These are phyloP conservation scores for Malaclemys terrapin DNA, from an alignment of 2,113 vertebrate species.

Conservation along the genomic window DNA sequence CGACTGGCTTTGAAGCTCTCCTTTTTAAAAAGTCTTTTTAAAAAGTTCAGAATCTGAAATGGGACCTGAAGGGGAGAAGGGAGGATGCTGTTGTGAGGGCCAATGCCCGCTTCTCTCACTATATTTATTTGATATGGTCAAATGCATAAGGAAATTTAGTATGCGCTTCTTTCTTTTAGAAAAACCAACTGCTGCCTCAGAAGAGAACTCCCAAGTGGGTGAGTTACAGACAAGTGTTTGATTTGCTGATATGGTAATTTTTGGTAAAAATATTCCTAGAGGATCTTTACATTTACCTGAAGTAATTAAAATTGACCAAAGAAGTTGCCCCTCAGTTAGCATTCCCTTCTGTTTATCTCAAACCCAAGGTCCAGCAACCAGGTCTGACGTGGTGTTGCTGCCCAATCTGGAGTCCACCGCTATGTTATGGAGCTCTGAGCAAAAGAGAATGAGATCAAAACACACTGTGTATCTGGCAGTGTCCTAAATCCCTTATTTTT, in stretches of 20 bases:
- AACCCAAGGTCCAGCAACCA: neutral
- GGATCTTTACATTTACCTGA: neutral
- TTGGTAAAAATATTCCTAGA: neutral
- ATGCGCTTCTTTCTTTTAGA: slow-evolving; percentile 65
- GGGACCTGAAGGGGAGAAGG: neutral
- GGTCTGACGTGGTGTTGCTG: neutral
- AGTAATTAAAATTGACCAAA: neutral
- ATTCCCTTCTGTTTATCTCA: rapidly evolving
- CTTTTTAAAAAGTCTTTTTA: neutral
- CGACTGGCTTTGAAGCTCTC: rapidly evolving
- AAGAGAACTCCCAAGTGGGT: slow-evolving; percentile 58
- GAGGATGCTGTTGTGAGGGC: neutral
- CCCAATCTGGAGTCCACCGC: neutral
- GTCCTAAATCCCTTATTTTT: neutral
- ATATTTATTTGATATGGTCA: neutral
- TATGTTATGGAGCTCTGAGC: neutral
- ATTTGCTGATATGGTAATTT: neutral
- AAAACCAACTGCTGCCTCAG: slow-evolving; percentile 61
- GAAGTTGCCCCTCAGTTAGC: neutral
- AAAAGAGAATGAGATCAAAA: neutral
- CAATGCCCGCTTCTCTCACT: neutral
- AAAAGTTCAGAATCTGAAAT: neutral
- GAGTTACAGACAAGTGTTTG: neutral
- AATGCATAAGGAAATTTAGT: neutral
- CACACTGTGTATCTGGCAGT: neutral